Evolutionary conservation across 1,140 invertebrate genomes (phyloP).

Genomic region (Coenobita brevimanus): DNA sequence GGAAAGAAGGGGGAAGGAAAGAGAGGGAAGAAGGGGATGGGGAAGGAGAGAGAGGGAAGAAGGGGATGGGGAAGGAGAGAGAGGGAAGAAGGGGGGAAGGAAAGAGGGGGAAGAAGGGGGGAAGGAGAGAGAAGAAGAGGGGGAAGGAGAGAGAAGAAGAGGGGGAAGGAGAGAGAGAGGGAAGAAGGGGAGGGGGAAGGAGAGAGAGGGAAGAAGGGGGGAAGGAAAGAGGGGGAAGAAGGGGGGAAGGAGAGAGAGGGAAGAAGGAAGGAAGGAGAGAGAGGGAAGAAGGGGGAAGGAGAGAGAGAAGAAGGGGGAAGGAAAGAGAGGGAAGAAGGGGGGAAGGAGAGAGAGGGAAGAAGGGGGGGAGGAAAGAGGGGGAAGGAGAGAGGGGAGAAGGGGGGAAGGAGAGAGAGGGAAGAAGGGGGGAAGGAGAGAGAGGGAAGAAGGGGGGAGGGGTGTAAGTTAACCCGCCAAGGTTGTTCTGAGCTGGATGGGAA

Average conservation of each 20-base stretch:
- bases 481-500: too few relatives aligned
- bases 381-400: background rate
- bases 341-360: background rate
- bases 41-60: background rate
- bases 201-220: background rate
- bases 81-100: background rate
- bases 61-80: background rate
- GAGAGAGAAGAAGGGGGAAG: background rate
- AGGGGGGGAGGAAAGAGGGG: background rate
- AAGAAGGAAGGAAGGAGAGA: background rate
- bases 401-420: background rate
- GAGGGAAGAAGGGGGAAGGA: background rate
- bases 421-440: background rate
- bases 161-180: background rate
- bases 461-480: too few relatives aligned
- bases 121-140: too few relatives aligned
- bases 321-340: too few relatives aligned
- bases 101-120: background rate
- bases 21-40: background rate
- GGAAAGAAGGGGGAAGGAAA: background rate
- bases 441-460: too few relatives aligned
- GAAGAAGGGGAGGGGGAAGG: background rate
- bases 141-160: background rate
- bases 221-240: background rate
- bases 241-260: conserved; percentile 32